These are phyloP conservation scores for Scrobipalpa atriplicella DNA, from an alignment of 2,888 invertebrate genomes.

Conservation along the genomic window DNA sequence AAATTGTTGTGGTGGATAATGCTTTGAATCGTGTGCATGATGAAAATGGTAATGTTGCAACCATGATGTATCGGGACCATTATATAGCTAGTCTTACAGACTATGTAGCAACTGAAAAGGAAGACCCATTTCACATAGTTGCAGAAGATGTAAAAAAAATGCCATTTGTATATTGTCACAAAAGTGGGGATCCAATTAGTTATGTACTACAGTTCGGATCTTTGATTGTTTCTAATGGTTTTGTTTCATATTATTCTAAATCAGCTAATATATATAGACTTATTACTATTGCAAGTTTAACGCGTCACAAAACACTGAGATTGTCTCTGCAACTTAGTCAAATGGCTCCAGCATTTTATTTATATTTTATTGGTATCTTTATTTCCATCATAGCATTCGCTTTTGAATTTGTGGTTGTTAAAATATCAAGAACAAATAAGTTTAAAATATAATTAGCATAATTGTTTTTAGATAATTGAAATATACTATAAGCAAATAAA, in stretches of 20 bases:
- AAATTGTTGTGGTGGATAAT: not conserved
- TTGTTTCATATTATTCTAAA: not conserved
- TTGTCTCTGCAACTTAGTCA: not conserved
- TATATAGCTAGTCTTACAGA: not conserved
- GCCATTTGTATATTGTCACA: not conserved
- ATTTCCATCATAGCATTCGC: not conserved
- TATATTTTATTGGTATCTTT: slow-evolving; percentile 4
- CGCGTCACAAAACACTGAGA: not conserved
- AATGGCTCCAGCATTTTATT: not conserved
- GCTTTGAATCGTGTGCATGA: not conserved
- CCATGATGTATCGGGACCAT: not conserved
- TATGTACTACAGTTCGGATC: not conserved
- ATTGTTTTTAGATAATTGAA: too few species aligned
- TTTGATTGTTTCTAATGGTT: not conserved
- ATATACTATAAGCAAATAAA: too few species aligned
- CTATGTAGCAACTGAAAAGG: not conserved
- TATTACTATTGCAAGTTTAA: not conserved
- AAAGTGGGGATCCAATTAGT: not conserved
- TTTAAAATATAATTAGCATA: not conserved
- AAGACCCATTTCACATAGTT: not conserved
- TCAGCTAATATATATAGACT: not conserved
- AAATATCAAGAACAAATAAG: not conserved
- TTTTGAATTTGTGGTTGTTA: not conserved
- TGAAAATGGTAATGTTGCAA: not conserved
- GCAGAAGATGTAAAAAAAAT: not conserved